These are phyloP conservation scores for Fragum fragum DNA, from an alignment of 2,888 invertebrate genomes.

Conservation along the genomic window DNA sequence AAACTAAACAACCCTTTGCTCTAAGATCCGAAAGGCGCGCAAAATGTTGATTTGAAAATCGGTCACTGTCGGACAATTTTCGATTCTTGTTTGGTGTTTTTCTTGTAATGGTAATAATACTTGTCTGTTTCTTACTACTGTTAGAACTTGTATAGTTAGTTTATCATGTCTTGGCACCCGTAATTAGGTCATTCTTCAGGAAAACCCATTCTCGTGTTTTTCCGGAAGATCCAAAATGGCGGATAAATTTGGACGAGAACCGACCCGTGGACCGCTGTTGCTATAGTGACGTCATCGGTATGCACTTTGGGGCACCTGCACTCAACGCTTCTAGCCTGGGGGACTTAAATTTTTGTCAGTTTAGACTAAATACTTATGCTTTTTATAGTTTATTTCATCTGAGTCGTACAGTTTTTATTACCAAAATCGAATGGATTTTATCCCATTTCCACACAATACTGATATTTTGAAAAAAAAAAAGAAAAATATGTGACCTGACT, in stretches of 20 bases:
- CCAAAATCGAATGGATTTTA: too few species aligned
- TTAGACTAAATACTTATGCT: too few species aligned
- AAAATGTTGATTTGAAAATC: conserved; percentile 66
- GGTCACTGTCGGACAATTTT: conserved; percentile 40
- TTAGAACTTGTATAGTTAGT: not conserved
- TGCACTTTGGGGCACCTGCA: conserved; percentile 22
- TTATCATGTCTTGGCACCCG: not conserved
- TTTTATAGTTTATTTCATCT: too few species aligned
- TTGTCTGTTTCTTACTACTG: not conserved
- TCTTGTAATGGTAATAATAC: too few species aligned
- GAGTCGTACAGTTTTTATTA: too few species aligned
- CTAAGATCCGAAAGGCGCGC: conserved; percentile 66
- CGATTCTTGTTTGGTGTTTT: not conserved
- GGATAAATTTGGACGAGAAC: conserved; percentile 57
- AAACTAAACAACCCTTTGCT: conserved; percentile 38
- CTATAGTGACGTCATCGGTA: conserved; percentile 68
- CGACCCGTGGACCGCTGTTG: conserved; percentile 63
- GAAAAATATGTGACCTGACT: too few species aligned
- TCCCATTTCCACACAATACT: too few species aligned
- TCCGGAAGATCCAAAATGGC: conserved; percentile 58
- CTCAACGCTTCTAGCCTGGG: too few species aligned
- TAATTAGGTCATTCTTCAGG: not conserved
- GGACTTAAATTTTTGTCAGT: too few species aligned
- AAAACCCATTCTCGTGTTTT: conserved; percentile 35
- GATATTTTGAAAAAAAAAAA: too few species aligned